Evolutionary conservation across 2,113 vertebrate species (phyloP).

Genomic region (Macroglossus sobrinus): DNA sequence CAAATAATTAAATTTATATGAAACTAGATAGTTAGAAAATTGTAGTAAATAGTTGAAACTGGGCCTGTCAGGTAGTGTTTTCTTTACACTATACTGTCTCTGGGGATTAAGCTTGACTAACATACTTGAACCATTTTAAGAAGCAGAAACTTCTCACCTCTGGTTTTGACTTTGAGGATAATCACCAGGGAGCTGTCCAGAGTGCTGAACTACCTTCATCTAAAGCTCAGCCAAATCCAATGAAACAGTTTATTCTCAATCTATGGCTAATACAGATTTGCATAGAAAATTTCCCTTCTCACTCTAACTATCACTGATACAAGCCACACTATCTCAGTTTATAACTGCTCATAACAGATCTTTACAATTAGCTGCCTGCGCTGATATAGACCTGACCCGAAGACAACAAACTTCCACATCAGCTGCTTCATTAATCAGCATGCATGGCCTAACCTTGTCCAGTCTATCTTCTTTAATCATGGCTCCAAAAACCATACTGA

Average conservation of each 20-base stretch:
- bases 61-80: background rate
- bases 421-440: background rate
- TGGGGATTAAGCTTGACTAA: background rate
- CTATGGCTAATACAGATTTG: background rate
- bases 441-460: background rate
- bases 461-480: background rate
- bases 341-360: background rate
- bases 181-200: background rate
- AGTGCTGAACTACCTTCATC: background rate
- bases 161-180: background rate
- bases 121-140: background rate
- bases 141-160: background rate
- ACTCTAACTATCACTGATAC: background rate
- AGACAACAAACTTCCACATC: background rate
- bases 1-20: background rate
- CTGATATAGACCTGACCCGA: background rate
- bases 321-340: background rate
- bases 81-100: background rate
- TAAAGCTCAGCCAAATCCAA: background rate
- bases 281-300: background rate
- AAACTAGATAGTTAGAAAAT: background rate
- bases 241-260: background rate
- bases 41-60: background rate
- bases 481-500: background rate
- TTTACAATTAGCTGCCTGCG: background rate